Evolutionary conservation across 1,140 invertebrate genomes (phyloP), one percentile per base, ranked within the genome.

Genomic region (Branchinecta lynchi): DNA sequence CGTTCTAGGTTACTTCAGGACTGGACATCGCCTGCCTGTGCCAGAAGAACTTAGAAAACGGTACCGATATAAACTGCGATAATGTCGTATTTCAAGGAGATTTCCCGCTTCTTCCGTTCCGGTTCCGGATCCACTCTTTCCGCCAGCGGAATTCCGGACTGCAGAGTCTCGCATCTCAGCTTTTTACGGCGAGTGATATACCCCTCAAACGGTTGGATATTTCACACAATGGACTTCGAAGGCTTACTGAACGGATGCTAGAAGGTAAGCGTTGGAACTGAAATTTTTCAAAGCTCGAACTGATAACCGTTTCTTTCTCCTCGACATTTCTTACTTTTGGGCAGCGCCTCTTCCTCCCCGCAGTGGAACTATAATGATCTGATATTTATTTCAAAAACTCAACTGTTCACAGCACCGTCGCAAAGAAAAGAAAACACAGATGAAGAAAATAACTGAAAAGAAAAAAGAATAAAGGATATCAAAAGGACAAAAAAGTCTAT

Each of bases 141-240:
- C 86, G 85, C 68, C 89, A 92, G 75, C 81, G 85, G 66, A 83
- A 84, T 75, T 85, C 86, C 65, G 90, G 91, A 0, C 85, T 89
- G 73, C 89, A 92, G 75, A 84, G 82, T 66, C 78, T 93, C 66
- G 89, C 90, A 3, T 84, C 86, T 65, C 87, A 88, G 78, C 84
- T 84, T 43, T 85, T 86, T 72, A 80, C 82, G 7, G 80, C 82
- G 9, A 80, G 81, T 21, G 84, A 83, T 45, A 76, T 90, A 3
- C 87, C 86, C 0, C 77, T 93, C 12, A 82, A 86, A 71, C 85
- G 82, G 65, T 76, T 94, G 21, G 91, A 93, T 76, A 84, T 93
- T 71, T 90, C 89, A 0, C 82, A 86, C 67, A 94, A 94, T 78
- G 84, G 85, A 15, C 83, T 95, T 10, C 77, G 88, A n/a, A 81